These are phyloP conservation scores for Pseudeuparius sepicola DNA, from an alignment of 2,888 invertebrate genomes.

Conservation along the genomic window DNA sequence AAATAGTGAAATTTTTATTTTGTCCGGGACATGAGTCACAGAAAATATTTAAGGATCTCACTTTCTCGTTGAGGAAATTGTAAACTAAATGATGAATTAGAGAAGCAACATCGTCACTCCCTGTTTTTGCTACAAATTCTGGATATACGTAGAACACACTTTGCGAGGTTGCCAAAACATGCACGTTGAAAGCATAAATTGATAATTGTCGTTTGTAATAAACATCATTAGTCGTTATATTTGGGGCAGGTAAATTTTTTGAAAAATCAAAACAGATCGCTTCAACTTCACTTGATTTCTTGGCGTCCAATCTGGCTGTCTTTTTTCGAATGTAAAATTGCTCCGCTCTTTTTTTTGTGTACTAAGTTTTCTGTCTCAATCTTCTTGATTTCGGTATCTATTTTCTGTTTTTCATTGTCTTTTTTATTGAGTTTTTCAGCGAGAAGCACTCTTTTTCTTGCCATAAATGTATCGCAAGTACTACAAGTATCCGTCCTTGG, in stretches of 20 bases:
- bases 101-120: not conserved
- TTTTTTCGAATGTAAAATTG: no score
- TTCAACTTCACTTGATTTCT: slow-evolving; percentile 1
- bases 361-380: no score
- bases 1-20: slow-evolving; percentile 7
- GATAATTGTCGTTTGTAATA: slow-evolving; percentile 12
- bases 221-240: no score
- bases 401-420: no score
- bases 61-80: not conserved
- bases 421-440: no score
- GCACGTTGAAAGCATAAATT: slow-evolving; percentile 14
- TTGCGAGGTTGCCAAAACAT: slow-evolving; percentile 10
- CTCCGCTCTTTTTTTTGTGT: no score
- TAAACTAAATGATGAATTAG: slow-evolving; percentile 6
- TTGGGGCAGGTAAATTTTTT: slow-evolving; percentile 7
- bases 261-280: slow-evolving; percentile 12
- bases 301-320: slow-evolving; percentile 8
- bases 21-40: slow-evolving; percentile 7
- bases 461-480: slow-evolving; percentile 21
- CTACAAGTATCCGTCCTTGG: slow-evolving; percentile 26
- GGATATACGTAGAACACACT: slow-evolving; percentile 8
- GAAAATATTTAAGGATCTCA: slow-evolving; percentile 3
- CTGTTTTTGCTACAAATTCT: slow-evolving; percentile 3
- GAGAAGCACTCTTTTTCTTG: no score
- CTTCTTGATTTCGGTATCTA: no score